Evolutionary conservation across 2,888 invertebrate species (phyloP), one percentile per base, ranked within the genome.

Genomic region (Platerodrilus igneus): DNA sequence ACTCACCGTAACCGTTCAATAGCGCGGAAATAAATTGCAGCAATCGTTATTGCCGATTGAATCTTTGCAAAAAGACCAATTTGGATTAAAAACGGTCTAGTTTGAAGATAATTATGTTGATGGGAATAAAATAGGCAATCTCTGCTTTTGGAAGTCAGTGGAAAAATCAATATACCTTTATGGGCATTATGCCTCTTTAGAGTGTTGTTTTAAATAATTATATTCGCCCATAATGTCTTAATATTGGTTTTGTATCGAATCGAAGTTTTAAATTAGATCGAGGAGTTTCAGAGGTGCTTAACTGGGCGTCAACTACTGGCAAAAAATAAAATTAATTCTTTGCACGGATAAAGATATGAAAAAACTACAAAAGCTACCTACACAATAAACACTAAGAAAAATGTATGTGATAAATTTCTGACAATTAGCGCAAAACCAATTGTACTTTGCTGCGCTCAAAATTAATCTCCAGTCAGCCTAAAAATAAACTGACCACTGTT

Each of bases 111-210:
- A 9, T 18, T 10, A 8, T 8, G 18, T 13, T 17, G 26, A 8
- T 19, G 7, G 5, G 5, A 4, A 10, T 23, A 9, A 13, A 16
- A 13, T 16, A 10, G 9, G 17, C 15, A 32, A 18, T 44, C 37
- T 41, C 37, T 15, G 30, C 9, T 36, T 45, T 49, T 28, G n/a
- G 36, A 47, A 29, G 19, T 46, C 39, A 34, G 27, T 28, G 38
- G 33, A 30, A 9, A 14, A 34, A 41, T 23, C 40, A 37, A 46
- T 46, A 41, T 34, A 33, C 22, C 47, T 40, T n/a, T n/a, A n/a
- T n/a, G n/a, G 39, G 38, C 34, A 45, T 49, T 46, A 48, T 45
- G 46, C 45, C 41, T 47, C 48, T 37, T 50, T 47, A 51, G 49
- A 46, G 47, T 48, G 48, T 42, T 30, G 26, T 32, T 30, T 33